phyloP scores from a whole-genome alignment of 2,113 vertebrate genomes.

The Hydropotes inermis region DNA sequence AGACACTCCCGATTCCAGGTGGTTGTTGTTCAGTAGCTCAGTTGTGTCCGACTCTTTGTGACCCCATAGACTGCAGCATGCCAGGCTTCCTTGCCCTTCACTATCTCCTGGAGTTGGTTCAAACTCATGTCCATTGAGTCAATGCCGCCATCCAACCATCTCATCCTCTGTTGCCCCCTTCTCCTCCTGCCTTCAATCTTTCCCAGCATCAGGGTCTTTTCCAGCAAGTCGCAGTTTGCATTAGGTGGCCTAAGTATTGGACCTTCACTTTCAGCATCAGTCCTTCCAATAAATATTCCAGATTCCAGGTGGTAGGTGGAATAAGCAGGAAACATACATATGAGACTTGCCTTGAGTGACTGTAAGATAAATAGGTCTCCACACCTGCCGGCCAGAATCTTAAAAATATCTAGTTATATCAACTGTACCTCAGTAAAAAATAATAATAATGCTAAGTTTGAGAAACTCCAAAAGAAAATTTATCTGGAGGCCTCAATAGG shows the following conservation, averaged over 20 bases:
- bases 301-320: neutral
- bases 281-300: neutral
- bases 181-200: neutral
- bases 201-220: neutral
- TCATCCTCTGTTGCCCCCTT: neutral
- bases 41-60: accelerated
- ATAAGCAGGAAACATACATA: neutral
- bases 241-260: neutral
- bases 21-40: neutral
- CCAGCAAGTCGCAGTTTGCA: neutral
- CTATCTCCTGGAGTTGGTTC: neutral
- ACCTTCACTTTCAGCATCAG: neutral
- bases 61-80: neutral
- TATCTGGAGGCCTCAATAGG: neutral
- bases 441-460: neutral
- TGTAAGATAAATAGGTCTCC: neutral
- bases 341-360: neutral
- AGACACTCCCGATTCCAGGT: neutral
- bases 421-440: neutral
- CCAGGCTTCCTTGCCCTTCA: neutral
- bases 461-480: neutral
- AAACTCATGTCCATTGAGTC: neutral
- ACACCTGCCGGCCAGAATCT: neutral
- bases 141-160: neutral
- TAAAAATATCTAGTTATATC: neutral